A percentile compares a stretch with the other conserved stretches of the same genome.
Evolutionary conservation across 2,113 vertebrate genomes (phyloP).

Genomic region (Eolophus roseicapilla): DNA sequence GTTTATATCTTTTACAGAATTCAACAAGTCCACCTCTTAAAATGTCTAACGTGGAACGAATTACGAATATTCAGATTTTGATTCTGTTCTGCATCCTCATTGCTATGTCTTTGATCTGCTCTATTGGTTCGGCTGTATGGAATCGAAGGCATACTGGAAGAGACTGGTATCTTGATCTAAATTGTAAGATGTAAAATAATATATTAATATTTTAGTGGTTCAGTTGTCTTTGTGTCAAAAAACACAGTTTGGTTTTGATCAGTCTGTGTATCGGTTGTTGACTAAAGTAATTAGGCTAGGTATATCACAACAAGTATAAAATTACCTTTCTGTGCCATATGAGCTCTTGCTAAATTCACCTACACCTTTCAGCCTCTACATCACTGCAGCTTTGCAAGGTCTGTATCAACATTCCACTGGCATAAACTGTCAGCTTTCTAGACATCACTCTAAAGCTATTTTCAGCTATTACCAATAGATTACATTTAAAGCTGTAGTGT

Average conservation of each 20-base stretch:
- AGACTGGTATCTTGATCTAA: conserved; percentile 97
- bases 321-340: background rate
- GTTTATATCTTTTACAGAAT: conserved; percentile 80
- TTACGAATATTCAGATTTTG: conserved; percentile 98
- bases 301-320: background rate
- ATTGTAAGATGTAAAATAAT: conserved; percentile 84
- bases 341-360: background rate
- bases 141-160: conserved; percentile 87
- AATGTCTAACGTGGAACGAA: conserved; percentile 95
- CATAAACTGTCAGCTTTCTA: background rate
- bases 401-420: background rate
- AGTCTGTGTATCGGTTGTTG: background rate
- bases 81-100: conserved; percentile 95
- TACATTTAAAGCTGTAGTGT: background rate
- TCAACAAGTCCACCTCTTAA: conserved; percentile 96
- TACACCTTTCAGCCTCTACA: background rate
- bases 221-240: background rate
- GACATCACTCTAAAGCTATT: background rate
- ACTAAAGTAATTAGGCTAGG: background rate
- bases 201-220: background rate
- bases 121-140: conserved; percentile 95
- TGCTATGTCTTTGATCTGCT: conserved; percentile 95
- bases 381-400: background rate
- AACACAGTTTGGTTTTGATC: background rate
- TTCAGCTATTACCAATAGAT: background rate